Evolutionary conservation across 1,140 invertebrate species (phyloP).

Genomic region (Drosophila ironensis): DNA sequence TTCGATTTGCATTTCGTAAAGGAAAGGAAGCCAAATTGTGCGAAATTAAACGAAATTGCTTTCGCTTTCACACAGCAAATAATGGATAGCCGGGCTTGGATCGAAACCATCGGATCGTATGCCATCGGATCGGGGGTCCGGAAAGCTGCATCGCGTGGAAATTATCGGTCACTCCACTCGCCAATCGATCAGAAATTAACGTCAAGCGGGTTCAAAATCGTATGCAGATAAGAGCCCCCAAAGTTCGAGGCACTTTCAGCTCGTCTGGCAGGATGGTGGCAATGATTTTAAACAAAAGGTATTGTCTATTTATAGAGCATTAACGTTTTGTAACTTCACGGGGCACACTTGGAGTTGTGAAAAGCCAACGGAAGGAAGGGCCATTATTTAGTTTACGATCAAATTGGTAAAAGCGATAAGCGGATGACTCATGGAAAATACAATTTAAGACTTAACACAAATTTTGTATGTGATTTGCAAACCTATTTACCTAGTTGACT

Average conservation of each 20-base stretch:
- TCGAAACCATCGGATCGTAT: slow-evolving; percentile 44
- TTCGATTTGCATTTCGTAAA: slow-evolving; percentile 74
- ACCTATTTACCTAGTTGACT: too few species aligned
- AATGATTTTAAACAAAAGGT: slow-evolving; percentile 10
- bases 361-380: too few species aligned
- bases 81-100: slow-evolving; percentile 6
- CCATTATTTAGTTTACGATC: too few species aligned
- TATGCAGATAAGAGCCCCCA: slow-evolving; percentile 23
- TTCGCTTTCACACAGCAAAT: slow-evolving; percentile 58
- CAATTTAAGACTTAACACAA: too few species aligned
- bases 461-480: too few species aligned
- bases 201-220: slow-evolving; percentile 26
- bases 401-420: too few species aligned
- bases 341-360: not conserved
- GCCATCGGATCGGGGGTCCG: too few species aligned
- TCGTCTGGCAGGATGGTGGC: not conserved
- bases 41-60: slow-evolving; percentile 59
- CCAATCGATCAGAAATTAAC: slow-evolving; percentile 36
- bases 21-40: slow-evolving; percentile 57
- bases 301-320: not conserved
- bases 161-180: slow-evolving; percentile 74
- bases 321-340: too few species aligned
- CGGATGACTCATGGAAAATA: too few species aligned
- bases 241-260: not conserved
- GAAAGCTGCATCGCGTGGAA: slow-evolving; percentile 62